These are phyloP conservation scores for Petrocephalus microphthalmus DNA, from an alignment of 2,113 vertebrate species.

Conservation along the genomic window DNA sequence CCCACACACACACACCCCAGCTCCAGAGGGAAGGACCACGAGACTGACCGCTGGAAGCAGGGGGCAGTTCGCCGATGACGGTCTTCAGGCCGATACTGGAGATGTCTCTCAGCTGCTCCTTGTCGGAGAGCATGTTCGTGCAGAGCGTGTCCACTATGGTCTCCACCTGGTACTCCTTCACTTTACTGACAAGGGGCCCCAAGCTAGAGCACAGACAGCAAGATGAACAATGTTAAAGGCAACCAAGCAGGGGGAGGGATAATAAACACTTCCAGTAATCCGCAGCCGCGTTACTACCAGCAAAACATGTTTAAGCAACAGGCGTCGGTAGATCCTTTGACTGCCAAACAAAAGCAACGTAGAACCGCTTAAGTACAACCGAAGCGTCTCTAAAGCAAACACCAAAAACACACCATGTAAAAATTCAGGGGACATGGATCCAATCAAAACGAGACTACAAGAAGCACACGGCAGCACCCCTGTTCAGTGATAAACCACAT, in stretches of 20 bases:
- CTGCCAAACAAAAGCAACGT: background rate
- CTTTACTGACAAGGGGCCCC: conserved; percentile 95
- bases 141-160: conserved; percentile 97
- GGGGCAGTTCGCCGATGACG: conserved; percentile 96
- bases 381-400: background rate
- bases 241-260: background rate
- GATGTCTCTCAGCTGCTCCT: conserved; percentile 95
- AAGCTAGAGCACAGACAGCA: conserved; percentile 62
- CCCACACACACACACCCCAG: background rate
- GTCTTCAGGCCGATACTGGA: conserved; percentile 98
- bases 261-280: background rate
- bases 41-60: conserved; percentile 90
- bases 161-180: conserved; percentile 98
- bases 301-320: background rate
- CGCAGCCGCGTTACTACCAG: background rate
- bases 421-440: background rate
- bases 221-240: background rate
- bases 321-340: background rate
- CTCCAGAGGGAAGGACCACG: background rate
- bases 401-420: background rate
- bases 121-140: conserved; percentile 98
- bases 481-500: background rate
- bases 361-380: background rate
- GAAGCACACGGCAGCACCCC: background rate
- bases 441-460: background rate